Evolutionary conservation across 2,888 invertebrate genomes (phyloP), one percentile per base, ranked within the genome.

Genomic region (Eupithecia insigniata): DNA sequence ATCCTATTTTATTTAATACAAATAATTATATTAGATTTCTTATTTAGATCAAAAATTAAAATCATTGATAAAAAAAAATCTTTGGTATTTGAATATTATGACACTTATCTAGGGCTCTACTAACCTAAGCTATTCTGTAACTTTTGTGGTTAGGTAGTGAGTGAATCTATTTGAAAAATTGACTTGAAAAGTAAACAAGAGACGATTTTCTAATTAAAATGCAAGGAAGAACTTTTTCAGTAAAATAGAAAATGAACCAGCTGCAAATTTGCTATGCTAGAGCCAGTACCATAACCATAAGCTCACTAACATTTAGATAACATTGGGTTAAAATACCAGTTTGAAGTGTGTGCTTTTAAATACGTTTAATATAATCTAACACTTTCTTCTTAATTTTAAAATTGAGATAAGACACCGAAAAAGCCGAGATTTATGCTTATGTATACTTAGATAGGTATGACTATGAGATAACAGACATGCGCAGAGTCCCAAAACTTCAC

Each of bases 401-500:
- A n/a, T n/a, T 16, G n/a, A 73, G 73, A 73, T 76, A 71, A 71
- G 69, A 68, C 67, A 69, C 16, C 51, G 18, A 66, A 66, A 46
- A 68, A 36, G 28, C 66, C 32, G 60, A 64, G 71, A 67, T 73
- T 67, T 64, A 64, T 64, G 14, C 26, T 14, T 36, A 12, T 51
- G 28, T 7, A 10, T 65, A 28, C 62, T 61, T 72, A 71, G 39
- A 16, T 68, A 73, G 66, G 55, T 71, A 43, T 62, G 61, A 4
- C n/a, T 32, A 32, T 32, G 58, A 39, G 58, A 46, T 61, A 72
- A 14, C 10, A 71, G 77, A 75, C 79, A 79, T 79, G 79, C 79
- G 78, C 79, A 77, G 55, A 64, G n/a, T 58, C 65, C 75, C 51
- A 66, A 46, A 74, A 78, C 62, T 75, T 32, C 39, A n/a, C 51